A percentile compares a stretch with the other conserved stretches of the same genome.
These are phyloP conservation scores for Trinectes maculatus DNA, from an alignment of 2,113 vertebrate genomes.

Conservation along the genomic window DNA sequence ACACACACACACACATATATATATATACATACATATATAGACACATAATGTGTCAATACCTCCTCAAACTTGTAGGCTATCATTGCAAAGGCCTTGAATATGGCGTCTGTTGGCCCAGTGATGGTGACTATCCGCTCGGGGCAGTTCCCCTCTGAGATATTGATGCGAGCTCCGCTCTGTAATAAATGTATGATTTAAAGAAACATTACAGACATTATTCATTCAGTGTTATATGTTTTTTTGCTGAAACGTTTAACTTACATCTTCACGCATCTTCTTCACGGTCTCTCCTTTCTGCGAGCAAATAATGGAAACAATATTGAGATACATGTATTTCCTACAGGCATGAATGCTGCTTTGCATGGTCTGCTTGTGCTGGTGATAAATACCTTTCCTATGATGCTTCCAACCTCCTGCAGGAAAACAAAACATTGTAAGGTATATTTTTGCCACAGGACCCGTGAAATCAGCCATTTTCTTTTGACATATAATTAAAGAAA, in stretches of 20 bases:
- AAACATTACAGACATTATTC: no score
- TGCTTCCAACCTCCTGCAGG: constrained; percentile 96
- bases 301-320: constrained; percentile 9
- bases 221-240: no score
- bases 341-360: not conserved
- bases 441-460: not conserved
- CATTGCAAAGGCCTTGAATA: constrained; percentile 99
- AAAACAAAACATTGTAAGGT: constrained; percentile 41
- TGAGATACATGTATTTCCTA: not conserved
- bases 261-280: constrained; percentile 99
- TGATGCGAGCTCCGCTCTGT: constrained; percentile 96
- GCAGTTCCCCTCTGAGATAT: constrained; percentile 98
- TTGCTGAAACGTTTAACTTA: constrained; percentile 59
- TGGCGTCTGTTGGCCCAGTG: constrained; percentile 96
- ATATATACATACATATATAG: not conserved
- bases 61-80: constrained; percentile 99
- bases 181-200: fast-evolving
- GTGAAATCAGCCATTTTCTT: not conserved
- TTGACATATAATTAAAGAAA: not conserved
- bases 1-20: not conserved
- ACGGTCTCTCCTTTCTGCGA: constrained; percentile 98
- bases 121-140: constrained; percentile 98
- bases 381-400: constrained; percentile 94
- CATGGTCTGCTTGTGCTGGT: constrained; percentile 24
- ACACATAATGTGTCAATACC: no score